A percentile compares a stretch with the other conserved stretches of the same genome.
These are phyloP conservation scores for Anas platyrhynchos DNA, from an alignment of 2,113 vertebrate species.

Conservation along the genomic window DNA sequence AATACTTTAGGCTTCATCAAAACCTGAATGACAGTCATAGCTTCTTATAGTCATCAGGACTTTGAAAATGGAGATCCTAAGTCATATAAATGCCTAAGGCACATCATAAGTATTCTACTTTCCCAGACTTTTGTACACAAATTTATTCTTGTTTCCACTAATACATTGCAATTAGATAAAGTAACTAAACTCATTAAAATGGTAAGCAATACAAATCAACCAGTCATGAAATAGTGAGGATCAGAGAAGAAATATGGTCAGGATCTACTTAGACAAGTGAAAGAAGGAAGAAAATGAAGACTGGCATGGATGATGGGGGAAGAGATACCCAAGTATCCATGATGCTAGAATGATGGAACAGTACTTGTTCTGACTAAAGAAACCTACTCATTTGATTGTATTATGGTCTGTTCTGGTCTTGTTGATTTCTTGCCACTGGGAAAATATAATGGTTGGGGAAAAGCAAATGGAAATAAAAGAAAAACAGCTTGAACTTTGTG, in stretches of 20 bases:
- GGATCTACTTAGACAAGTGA: neutral
- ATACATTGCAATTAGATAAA: neutral
- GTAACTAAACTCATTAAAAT: neutral
- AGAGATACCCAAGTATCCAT: fast-evolving
- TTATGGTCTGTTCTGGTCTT: neutral
- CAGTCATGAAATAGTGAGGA: neutral
- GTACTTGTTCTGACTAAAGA: neutral
- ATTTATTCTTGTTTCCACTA: neutral
- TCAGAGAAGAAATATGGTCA: neutral
- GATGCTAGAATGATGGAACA: neutral
- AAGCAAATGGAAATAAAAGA: neutral
- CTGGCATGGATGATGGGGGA: fast-evolving
- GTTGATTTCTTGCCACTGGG: neutral
- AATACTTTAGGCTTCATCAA: neutral
- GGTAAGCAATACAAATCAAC: neutral
- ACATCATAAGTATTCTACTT: neutral
- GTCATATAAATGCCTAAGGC: neutral
- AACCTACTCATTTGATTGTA: neutral
- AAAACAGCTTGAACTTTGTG: neutral
- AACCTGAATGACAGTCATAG: neutral
- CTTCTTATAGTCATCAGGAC: neutral
- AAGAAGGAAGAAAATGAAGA: neutral
- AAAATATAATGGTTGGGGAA: neutral
- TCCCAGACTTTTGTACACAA: neutral
- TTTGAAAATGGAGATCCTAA: neutral